These are phyloP conservation scores for Hydractinia symbiolongicarpus DNA, from an alignment of 30 jellyfish, hydroid and myxozoan species.

Conservation along the genomic window DNA sequence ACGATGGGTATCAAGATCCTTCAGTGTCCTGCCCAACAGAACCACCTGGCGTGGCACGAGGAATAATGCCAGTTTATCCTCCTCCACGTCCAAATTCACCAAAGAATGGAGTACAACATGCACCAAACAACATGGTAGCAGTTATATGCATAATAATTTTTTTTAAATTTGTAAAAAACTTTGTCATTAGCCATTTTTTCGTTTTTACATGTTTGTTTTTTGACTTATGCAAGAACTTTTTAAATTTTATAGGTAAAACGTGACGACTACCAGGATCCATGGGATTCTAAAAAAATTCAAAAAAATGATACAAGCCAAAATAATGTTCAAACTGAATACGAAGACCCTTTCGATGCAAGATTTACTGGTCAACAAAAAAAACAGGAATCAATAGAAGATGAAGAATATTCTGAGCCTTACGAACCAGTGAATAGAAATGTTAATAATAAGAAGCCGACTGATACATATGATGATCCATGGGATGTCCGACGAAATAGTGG, in stretches of 20 bases:
- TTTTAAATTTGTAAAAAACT: background rate
- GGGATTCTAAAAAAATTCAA: constrained; percentile 52
- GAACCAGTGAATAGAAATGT: background rate
- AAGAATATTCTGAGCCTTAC: constrained; percentile 13
- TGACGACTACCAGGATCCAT: constrained; percentile 82
- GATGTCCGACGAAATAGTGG: constrained; percentile 38
- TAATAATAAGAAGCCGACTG: constrained; percentile 3
- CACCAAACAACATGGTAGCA: background rate
- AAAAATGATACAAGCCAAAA: background rate
- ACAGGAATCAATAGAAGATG: background rate
- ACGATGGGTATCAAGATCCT: constrained; percentile 93
- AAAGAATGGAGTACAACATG: constrained; percentile 6
- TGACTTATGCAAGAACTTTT: background rate
- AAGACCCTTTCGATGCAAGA: constrained; percentile 30
- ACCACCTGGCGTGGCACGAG: constrained; percentile 61
- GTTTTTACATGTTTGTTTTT: no score
- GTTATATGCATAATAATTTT: background rate
- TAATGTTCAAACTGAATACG: constrained; percentile 1
- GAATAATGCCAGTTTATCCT: constrained; percentile 76
- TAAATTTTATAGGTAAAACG: constrained; percentile 5
- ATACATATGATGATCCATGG: constrained; percentile 87
- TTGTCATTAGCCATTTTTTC: no score
- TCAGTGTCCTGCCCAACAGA: constrained; percentile 70
- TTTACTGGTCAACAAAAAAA: background rate
- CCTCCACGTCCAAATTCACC: constrained; percentile 71